Percentiles rank a stretch among this genome's conserved stretches.
phyloP scores from a whole-genome alignment of 1,140 invertebrate genomes.

The Drosophila paulistorum region DNA sequence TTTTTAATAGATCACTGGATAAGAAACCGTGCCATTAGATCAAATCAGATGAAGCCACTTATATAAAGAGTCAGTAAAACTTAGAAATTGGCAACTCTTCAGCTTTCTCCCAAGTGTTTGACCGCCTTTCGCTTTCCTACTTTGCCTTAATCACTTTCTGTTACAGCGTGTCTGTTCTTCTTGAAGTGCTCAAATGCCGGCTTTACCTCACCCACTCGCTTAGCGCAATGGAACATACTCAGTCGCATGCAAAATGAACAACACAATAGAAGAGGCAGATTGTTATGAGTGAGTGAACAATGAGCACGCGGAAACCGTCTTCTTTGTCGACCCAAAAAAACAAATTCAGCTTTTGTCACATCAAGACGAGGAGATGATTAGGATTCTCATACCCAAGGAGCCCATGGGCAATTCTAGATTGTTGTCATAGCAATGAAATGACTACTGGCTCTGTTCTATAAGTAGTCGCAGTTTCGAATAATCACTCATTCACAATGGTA shows the following conservation, averaged over 20 bases:
- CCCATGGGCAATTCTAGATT: background rate
- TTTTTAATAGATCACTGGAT: too few relatives aligned
- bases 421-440: background rate
- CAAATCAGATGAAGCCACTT: too few relatives aligned
- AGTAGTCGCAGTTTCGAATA: constrained; percentile 1
- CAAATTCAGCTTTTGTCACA: constrained; percentile 44
- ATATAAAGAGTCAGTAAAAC: too few relatives aligned
- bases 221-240: background rate
- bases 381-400: background rate
- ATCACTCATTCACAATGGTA: constrained; percentile 8
- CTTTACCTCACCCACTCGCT: constrained; percentile 40
- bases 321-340: constrained; percentile 56
- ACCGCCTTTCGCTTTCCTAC: constrained; percentile 6
- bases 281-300: constrained; percentile 33
- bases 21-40: too few relatives aligned
- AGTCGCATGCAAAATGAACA: constrained; percentile 33
- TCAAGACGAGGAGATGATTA: background rate
- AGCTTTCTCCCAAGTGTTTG: background rate
- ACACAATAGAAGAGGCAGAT: constrained; percentile 16
- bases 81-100: too few relatives aligned
- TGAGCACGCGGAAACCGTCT: constrained; percentile 45
- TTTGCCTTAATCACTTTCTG: constrained; percentile 19
- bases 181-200: constrained; percentile 51
- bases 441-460: background rate
- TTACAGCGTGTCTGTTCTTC: constrained; percentile 22